phyloP scores from a whole-genome alignment of 64 coral and sea anemone species.

The Actinia tenebrosa region DNA sequence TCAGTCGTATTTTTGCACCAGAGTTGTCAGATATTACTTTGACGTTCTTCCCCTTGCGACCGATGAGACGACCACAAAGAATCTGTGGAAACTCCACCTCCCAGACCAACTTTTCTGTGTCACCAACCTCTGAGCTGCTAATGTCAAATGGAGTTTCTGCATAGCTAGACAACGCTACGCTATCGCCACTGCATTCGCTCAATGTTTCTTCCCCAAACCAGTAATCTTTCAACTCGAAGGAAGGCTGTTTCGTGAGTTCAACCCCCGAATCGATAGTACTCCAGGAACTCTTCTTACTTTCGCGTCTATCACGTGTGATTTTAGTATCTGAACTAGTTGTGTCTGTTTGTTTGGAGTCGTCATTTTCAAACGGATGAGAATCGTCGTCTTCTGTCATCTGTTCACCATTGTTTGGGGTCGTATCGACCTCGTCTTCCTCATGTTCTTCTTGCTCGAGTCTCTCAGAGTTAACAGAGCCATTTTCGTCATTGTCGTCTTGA shows the following conservation, averaged over 20 bases:
- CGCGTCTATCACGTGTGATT: not conserved
- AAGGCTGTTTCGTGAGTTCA: slow-evolving; percentile 52
- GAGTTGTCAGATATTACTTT: slow-evolving; percentile 87
- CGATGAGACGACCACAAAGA: slow-evolving; percentile 87
- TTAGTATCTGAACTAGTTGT: not conserved
- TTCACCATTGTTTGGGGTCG: not conserved
- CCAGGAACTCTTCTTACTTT: not conserved
- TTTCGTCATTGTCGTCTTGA: not conserved
- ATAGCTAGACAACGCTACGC: slow-evolving; percentile 52
- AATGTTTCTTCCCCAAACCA: slow-evolving; percentile 52
- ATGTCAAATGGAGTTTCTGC: slow-evolving; percentile 44
- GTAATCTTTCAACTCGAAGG: slow-evolving; percentile 53
- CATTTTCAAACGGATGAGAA: not conserved
- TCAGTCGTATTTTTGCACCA: slow-evolving; percentile 92
- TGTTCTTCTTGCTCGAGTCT: not conserved
- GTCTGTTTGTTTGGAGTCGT: not conserved
- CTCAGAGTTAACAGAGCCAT: not conserved
- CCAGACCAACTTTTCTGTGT: slow-evolving; percentile 71
- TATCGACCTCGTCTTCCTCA: not conserved
- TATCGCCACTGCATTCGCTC: slow-evolving; percentile 76
- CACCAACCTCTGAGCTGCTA: not conserved
- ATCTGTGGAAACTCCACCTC: slow-evolving; percentile 97
- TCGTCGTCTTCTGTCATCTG: not conserved
- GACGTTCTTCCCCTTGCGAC: slow-evolving; percentile 93
- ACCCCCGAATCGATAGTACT: slow-evolving; percentile 53